Evolutionary conservation across 2,797 vertebrate species (phyloP).

Genomic region (Stomatorhinus walkeri): DNA sequence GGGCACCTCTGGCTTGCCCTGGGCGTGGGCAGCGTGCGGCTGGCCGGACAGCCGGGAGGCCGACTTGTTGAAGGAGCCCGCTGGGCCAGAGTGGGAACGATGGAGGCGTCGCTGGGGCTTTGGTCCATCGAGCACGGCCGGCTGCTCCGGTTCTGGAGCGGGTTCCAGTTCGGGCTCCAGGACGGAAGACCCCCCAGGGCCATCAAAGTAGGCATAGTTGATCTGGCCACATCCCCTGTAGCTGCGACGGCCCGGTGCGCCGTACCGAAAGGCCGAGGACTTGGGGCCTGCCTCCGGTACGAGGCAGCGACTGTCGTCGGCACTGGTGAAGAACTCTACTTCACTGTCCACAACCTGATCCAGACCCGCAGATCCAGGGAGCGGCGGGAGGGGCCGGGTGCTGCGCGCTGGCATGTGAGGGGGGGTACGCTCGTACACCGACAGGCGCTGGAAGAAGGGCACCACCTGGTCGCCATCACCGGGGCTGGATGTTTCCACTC

Average conservation of each 20-base stretch:
- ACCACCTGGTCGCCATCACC: conserved; percentile 64
- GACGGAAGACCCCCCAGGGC: conserved; percentile 48
- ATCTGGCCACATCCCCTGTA: conserved; percentile 81
- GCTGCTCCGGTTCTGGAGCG: conserved; percentile 36
- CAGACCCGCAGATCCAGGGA: conserved; percentile 58
- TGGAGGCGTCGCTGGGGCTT: conserved; percentile 70
- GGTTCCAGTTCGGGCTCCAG: conserved; percentile 48
- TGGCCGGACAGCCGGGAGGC: conserved; percentile 59
- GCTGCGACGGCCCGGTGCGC: conserved; percentile 65
- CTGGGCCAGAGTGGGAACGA: conserved; percentile 85
- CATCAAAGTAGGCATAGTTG: conserved; percentile 84
- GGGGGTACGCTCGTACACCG: conserved; percentile 63
- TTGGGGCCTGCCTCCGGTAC: conserved; percentile 53
- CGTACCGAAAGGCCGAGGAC: conserved; percentile 61
- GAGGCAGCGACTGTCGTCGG: conserved; percentile 66
- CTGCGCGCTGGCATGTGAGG: conserved; percentile 67
- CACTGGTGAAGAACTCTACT: conserved; percentile 76
- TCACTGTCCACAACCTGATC: conserved; percentile 79
- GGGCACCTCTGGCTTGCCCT: conserved; percentile 81
- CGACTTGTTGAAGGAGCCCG: conserved; percentile 85
- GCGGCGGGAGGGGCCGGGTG: conserved; percentile 82
- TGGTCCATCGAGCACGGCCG: conserved; percentile 43
- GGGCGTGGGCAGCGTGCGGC: conserved; percentile 58
- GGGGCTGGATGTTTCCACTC: conserved; percentile 48
- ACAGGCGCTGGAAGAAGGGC: conserved; percentile 71